Conservation (phyloP, 2,888 invertebrate genomes). For the Agonopterix arenella region DNA sequence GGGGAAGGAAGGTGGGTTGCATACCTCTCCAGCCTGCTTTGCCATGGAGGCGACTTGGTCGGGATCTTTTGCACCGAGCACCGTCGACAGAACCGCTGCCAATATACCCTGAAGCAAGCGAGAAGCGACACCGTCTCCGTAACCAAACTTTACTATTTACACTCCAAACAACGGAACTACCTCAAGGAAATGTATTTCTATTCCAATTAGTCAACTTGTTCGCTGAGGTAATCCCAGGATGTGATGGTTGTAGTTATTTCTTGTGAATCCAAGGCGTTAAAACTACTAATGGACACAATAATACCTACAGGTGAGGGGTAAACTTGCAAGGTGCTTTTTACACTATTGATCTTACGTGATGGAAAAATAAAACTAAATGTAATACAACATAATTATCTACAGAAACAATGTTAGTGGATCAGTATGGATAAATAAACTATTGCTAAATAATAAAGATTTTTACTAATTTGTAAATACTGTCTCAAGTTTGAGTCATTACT, state of each 20-base stretch:
- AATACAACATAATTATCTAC: conserved; percentile 44
- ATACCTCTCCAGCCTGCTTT: conserved; percentile 96
- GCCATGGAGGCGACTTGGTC: conserved; percentile 95
- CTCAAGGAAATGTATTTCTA: conserved; percentile 34
- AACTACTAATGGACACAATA: conserved; percentile 34
- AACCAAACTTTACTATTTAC: conserved; percentile 74
- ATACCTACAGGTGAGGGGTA: conserved; percentile 58
- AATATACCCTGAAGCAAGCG: conserved; percentile 90
- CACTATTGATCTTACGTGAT: conserved; percentile 41
- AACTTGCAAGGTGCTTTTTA: conserved; percentile 59
- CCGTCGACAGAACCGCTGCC: conserved; percentile 92
- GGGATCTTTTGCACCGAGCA: conserved; percentile 94
- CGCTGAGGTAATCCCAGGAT: conserved; percentile 48
- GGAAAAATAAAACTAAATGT: conserved; percentile 31
- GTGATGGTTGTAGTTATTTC: conserved; percentile 52
- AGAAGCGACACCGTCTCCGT: conserved; percentile 75
- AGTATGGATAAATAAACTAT: conserved; percentile 38
- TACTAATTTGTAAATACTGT: neutral
- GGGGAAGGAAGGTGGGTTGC: conserved; percentile 72
- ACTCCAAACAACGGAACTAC: conserved; percentile 44
- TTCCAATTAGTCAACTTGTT: conserved; percentile 14
- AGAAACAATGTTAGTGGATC: conserved; percentile 63
- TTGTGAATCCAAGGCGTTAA: conserved; percentile 51
- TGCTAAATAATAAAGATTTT: neutral
- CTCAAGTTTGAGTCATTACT: neutral